Evolutionary conservation across 2,888 invertebrate species (phyloP).

Genomic region (Hemithea aestivaria): DNA sequence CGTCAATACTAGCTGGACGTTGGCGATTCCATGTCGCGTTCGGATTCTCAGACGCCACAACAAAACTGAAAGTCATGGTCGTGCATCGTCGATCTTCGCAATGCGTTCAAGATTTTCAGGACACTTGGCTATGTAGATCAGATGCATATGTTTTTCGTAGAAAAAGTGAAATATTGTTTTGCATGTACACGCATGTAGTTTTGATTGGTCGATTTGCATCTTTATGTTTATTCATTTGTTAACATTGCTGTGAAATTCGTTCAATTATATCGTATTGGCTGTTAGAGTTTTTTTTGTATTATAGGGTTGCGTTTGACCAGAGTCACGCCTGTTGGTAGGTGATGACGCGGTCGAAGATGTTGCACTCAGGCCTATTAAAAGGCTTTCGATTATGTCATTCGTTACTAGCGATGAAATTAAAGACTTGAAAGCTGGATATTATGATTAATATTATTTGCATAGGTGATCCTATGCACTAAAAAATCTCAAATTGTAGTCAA

Average conservation of each 20-base stretch:
- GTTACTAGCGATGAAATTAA: no score
- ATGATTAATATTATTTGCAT: no score
- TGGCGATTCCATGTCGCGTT: conserved; percentile 46
- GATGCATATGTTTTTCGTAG: conserved; percentile 20
- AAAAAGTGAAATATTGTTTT: conserved; percentile 26
- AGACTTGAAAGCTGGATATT: no score
- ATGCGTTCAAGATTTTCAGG: conserved; percentile 49
- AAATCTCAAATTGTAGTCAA: no score
- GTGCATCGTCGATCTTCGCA: conserved; percentile 38
- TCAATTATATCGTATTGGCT: background rate
- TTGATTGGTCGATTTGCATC: conserved; percentile 10
- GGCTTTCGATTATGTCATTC: no score
- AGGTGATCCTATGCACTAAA: no score
- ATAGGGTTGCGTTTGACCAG: no score
- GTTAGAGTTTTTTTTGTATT: no score
- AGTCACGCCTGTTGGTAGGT: no score
- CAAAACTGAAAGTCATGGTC: conserved; percentile 51
- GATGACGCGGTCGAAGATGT: no score
- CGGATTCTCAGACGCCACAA: conserved; percentile 72
- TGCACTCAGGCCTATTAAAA: no score
- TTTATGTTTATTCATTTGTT: conserved; percentile 10
- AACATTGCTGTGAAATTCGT: conserved; percentile 3
- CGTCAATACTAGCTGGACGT: conserved; percentile 69
- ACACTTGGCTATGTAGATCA: conserved; percentile 35
- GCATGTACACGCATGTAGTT: conserved; percentile 26